Evolutionary conservation across 1,140 invertebrate species (phyloP), one percentile per base, ranked within the genome.

Genomic region (Anastrepha ludens): DNA sequence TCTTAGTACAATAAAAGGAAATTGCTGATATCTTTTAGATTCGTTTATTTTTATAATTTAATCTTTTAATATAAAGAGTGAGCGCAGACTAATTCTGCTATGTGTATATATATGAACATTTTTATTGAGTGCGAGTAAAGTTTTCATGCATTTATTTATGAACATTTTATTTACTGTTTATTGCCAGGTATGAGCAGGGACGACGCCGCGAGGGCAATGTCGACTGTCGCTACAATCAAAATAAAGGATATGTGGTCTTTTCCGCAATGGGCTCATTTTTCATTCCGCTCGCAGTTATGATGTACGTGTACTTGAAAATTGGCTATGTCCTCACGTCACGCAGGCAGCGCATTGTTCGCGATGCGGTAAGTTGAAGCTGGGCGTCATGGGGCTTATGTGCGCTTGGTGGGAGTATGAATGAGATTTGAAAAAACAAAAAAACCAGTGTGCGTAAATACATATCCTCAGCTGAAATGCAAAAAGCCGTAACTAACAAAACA

Each of bases 231-330:
- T 97, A 97, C 92, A 97, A 97, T 91, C 96, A 96, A 90, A 97
- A 98, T 91, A 95, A 95, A 65, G 97, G 96, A 5, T 98, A 98
- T 94, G 97, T 98, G 17, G 95, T 98, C 64, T 98, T 98, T 93
- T 93, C 92, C 59, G 96, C 97, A 0, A 96, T 98, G 94, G 98
- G 97, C 0, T 98, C 98, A 0, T 99, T 98, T 94, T 99, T 98
- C 93, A 95, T 98, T 85, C 98, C 98, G 2, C 96, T 98, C 93
- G 94, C 96, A 6, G 97, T 98, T n/a, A 98, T 99, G 96, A 94
- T 98, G 9, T 97, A 98, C 91, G 97, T 98, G 9, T 98, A 98
- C 91, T 95, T 96, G 1, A 96, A 97, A 90, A 98, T 98, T 93
- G 98, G 97, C 7, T 97, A 97, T 90, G 97, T 98, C 58, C 96